Conservation (phyloP, 2,797 vertebrate genomes). For the Pachyuromys duprasi region DNA sequence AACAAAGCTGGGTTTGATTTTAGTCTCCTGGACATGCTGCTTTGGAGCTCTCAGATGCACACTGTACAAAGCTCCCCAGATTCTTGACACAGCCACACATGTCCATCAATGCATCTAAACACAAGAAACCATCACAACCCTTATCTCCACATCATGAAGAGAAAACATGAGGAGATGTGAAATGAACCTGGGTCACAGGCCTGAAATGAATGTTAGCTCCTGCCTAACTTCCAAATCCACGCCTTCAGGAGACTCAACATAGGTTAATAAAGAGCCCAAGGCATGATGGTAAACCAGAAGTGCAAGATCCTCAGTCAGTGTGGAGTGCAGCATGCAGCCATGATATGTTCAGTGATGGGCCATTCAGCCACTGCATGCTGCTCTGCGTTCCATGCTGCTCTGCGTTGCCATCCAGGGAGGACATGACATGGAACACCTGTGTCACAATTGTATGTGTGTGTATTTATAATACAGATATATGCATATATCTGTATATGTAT, state of each 20-base stretch:
- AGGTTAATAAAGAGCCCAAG: not conserved
- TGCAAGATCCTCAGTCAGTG: not conserved
- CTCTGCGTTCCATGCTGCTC: too few species aligned
- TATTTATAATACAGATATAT: not conserved
- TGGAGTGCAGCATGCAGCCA: rapidly evolving
- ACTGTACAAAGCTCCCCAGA: not conserved
- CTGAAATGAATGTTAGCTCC: not conserved
- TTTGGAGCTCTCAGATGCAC: not conserved
- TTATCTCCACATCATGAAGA: rapidly evolving
- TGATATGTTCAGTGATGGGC: rapidly evolving
- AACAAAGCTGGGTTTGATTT: not conserved
- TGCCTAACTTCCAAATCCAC: not conserved
- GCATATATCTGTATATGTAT: not conserved
- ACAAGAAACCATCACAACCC: not conserved
- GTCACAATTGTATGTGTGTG: not conserved
- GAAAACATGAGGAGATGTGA: too few species aligned
- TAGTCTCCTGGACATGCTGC: rapidly evolving
- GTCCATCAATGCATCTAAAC: too few species aligned
- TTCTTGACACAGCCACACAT: not conserved
- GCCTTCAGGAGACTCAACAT: not conserved
- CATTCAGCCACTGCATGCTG: rapidly evolving
- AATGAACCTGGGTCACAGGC: not conserved
- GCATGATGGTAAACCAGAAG: too few species aligned
- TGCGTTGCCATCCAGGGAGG: rapidly evolving
- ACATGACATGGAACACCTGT: not conserved